phyloP scores from a whole-genome alignment of 2,888 invertebrate species.

The Sarcophaga variegata region DNA sequence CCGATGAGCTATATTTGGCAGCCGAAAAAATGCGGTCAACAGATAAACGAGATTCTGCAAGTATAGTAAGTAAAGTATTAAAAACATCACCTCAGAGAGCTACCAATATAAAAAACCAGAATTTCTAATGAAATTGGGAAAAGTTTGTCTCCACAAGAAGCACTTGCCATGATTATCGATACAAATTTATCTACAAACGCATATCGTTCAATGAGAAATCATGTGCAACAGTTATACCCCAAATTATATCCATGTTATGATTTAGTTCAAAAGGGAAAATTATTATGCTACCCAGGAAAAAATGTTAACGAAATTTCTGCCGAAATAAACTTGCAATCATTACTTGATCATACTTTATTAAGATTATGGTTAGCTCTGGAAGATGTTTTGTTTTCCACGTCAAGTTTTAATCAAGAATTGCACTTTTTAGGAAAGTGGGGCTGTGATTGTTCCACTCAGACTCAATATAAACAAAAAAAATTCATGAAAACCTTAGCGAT shows the following conservation, averaged over 20 bases:
- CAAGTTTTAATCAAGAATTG: constrained; percentile 7
- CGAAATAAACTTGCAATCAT: constrained; percentile 3
- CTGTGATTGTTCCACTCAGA: constrained; percentile 7
- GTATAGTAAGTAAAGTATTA: too few relatives aligned
- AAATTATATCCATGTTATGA: neutral
- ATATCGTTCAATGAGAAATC: constrained; percentile 4
- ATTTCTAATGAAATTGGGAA: too few relatives aligned
- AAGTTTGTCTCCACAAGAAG: too few relatives aligned
- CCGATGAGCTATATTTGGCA: too few relatives aligned
- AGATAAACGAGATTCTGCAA: too few relatives aligned
- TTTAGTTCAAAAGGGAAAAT: constrained; percentile 1
- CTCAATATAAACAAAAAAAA: constrained; percentile 6
- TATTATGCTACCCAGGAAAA: constrained; percentile 10
- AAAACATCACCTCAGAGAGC: too few relatives aligned
- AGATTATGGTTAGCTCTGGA: neutral
- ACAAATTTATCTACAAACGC: constrained; percentile 5
- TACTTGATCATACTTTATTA: constrained; percentile 6
- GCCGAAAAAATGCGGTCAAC: too few relatives aligned
- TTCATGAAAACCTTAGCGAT: too few relatives aligned
- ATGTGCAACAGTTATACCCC: constrained; percentile 4
- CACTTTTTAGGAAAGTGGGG: neutral
- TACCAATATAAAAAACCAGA: too few relatives aligned
- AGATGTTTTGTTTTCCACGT: constrained; percentile 12
- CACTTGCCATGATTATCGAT: constrained; percentile 1
- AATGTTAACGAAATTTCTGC: constrained; percentile 2